Conservation (phyloP, 2,113 vertebrate species). For the Antennarius striatus region DNA sequence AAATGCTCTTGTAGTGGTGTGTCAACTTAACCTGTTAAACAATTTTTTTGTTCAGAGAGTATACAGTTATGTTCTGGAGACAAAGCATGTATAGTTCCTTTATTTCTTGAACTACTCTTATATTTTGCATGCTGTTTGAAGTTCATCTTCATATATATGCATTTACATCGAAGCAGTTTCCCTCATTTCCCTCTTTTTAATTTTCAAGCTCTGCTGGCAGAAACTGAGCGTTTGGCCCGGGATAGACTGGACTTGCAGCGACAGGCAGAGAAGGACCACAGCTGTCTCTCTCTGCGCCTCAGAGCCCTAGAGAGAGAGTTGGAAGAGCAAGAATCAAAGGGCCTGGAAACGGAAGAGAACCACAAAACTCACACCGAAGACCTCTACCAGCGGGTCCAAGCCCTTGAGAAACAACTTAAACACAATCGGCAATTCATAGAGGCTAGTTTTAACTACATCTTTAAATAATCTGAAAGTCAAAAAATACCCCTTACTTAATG, state of each 20-base stretch:
- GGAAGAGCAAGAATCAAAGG: slow-evolving; percentile 86
- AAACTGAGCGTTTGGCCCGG: slow-evolving; percentile 83
- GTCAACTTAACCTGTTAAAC: slow-evolving; percentile 8
- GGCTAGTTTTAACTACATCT: slow-evolving; percentile 69
- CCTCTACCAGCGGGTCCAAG: slow-evolving; percentile 85
- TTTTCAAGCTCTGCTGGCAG: slow-evolving; percentile 83
- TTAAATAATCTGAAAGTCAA: not conserved
- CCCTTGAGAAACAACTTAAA: slow-evolving; percentile 93
- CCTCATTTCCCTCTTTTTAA: not conserved
- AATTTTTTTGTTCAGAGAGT: not conserved
- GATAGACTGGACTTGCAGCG: slow-evolving; percentile 87
- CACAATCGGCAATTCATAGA: slow-evolving; percentile 94
- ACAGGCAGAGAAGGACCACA: slow-evolving; percentile 89
- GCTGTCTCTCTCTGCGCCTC: slow-evolving; percentile 82
- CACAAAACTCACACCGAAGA: slow-evolving; percentile 82
- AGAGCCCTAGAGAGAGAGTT: slow-evolving; percentile 86
- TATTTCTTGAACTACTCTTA: not conserved
- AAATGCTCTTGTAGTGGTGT: slow-evolving; percentile 43
- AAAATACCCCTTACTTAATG: not conserved
- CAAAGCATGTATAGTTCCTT: slow-evolving; percentile 2
- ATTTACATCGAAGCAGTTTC: not conserved
- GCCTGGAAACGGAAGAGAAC: slow-evolving; percentile 77
- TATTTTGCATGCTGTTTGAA: not conserved
- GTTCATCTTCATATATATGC: not conserved
- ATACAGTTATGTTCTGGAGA: not conserved